A percentile compares a stretch with the other conserved stretches of the same genome.
phyloP scores from a whole-genome alignment of 2,888 invertebrate genomes.

The Brachylomia viminalis region DNA sequence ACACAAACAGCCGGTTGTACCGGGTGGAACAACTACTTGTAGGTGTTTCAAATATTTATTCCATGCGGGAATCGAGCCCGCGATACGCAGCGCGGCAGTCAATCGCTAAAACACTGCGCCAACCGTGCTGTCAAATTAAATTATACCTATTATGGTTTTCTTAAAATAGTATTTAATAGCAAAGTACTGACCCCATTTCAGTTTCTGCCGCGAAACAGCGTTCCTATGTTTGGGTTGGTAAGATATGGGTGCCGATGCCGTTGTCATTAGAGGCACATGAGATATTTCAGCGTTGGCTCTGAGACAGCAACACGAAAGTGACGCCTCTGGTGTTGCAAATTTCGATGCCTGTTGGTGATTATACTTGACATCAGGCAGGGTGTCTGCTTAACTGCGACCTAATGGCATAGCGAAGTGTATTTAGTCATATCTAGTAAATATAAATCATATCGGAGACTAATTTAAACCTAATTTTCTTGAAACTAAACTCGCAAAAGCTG shows the following conservation, averaged over 20 bases:
- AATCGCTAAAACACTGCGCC: too few species aligned
- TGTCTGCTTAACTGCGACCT: background rate
- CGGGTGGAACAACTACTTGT: too few species aligned
- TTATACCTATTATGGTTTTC: too few species aligned
- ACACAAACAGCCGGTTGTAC: too few species aligned
- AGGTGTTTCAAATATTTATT: too few species aligned
- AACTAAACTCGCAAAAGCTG: background rate
- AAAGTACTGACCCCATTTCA: too few species aligned
- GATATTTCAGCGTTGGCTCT: background rate
- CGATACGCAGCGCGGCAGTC: too few species aligned
- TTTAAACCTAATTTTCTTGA: background rate
- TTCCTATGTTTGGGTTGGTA: background rate
- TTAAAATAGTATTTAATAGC: background rate
- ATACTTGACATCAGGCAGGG: background rate
- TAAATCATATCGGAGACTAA: background rate
- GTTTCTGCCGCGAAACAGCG: too few species aligned
- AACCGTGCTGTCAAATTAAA: too few species aligned
- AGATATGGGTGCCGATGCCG: too few species aligned
- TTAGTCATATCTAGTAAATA: background rate
- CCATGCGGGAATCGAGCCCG: too few species aligned
- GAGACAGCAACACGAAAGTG: background rate
- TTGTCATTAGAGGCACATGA: background rate
- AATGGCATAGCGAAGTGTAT: too few species aligned
- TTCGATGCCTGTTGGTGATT: background rate
- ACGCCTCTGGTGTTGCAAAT: background rate